Base-by-base conservation (phyloP, 92 coral and sea anemone species). In the Meandrina meandrites region DNA sequence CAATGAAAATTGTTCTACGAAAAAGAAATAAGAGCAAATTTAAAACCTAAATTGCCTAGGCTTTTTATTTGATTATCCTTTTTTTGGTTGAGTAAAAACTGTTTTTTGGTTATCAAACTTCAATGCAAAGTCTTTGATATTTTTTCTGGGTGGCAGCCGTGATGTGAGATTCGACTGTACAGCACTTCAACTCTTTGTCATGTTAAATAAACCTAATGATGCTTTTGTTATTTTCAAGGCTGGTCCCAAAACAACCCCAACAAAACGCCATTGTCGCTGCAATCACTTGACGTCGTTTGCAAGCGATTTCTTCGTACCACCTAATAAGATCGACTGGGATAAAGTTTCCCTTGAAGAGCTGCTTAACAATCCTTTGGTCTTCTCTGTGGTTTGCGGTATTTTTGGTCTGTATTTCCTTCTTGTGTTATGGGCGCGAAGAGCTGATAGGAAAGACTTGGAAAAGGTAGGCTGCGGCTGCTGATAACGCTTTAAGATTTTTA, bases 311-410 rank as follows among this genome's bases (percentile, higher is more conserved):
- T 91, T 96, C 45, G 99, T 96, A 3, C 95, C 99, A 4, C 99
- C 99, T 21, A 96, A 96, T 88, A 96, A 89, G 30, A 96, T 96
- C 84, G 99, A 96, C 82, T 96, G 96, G 96, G 87, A 88, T 70
- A 96, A 94, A 42, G 89, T 96, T 22, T 93, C 91, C 83, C 70
- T 95, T 36, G 95, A 90, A 54, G 98, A 96, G 83, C 97, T 96
- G 69, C 51, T 95, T 56, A 96, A 94, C 2, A 96, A 96, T 75
- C 98, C 98, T 15, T 84, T 93, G 72, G 99, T 96, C 15, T 95
- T 96, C 79, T 90, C 94, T 74, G 91, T 96, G 50, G 99, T 96
- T 22, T 81, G 94, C 81, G 94, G 94, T 9, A 91, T 96, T 50
- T 93, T 96, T 86, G 96, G 92, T 1, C 22, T 95, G 15, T 96